These are phyloP conservation scores for Drosophila murphyi DNA, from an alignment of 1,140 invertebrate genomes.

Conservation along the genomic window DNA sequence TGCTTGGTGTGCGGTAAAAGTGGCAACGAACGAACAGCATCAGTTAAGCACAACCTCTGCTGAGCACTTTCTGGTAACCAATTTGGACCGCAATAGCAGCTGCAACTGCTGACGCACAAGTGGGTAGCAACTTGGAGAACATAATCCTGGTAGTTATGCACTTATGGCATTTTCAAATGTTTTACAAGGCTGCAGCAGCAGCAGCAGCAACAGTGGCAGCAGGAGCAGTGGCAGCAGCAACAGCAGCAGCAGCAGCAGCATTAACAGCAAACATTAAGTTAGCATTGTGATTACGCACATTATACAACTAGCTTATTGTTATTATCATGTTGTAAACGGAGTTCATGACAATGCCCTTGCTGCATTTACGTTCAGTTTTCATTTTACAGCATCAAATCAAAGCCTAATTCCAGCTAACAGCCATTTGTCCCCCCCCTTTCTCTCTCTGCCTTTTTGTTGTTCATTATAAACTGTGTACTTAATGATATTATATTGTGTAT, in stretches of 20 bases:
- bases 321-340: slow-evolving; percentile 22
- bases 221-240: rapidly evolving
- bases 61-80: background rate
- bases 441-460: background rate
- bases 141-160: slow-evolving; percentile 42
- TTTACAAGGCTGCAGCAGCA: background rate
- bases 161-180: slow-evolving; percentile 14
- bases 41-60: slow-evolving; percentile 2
- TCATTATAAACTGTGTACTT: background rate
- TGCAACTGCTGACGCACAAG: slow-evolving; percentile 7
- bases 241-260: too few species aligned
- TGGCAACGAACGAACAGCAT: background rate
- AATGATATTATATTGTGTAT: background rate
- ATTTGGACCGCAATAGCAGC: slow-evolving; percentile 2
- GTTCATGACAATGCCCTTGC: slow-evolving; percentile 3
- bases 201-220: background rate
- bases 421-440: background rate
- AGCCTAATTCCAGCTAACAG: slow-evolving; percentile 8
- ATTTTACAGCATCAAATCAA: slow-evolving; percentile 8
- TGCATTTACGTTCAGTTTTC: slow-evolving; percentile 6
- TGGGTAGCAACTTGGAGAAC: slow-evolving; percentile 32
- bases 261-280: slow-evolving; percentile 18
- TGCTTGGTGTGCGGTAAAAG: too few species aligned
- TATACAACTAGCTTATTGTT: slow-evolving; percentile 37
- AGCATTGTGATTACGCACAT: slow-evolving; percentile 51